Percentiles rank a stretch among this genome's conserved stretches.
Conservation (phyloP, 2,888 invertebrate species). For the Geophilus truncorum region DNA sequence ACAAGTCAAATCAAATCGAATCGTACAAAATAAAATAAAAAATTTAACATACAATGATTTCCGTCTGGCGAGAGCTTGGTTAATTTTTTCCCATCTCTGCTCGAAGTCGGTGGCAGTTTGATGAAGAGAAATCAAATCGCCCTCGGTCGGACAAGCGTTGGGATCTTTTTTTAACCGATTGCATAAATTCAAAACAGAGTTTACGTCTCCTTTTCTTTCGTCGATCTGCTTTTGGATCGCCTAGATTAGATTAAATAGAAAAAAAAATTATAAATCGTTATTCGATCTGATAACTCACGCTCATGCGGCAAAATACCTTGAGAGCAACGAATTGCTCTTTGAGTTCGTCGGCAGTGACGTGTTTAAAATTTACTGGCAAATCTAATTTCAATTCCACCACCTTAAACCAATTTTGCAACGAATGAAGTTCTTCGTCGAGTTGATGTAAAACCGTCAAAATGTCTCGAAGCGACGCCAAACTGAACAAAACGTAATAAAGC, state of each 20-base stretch:
- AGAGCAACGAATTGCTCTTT: constrained; percentile 66
- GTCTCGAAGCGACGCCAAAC: constrained; percentile 17
- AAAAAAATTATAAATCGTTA: too few species aligned
- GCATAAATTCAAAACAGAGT: constrained; percentile 66
- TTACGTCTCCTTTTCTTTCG: constrained; percentile 68
- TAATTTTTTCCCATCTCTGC: constrained; percentile 35
- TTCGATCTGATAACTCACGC: too few species aligned
- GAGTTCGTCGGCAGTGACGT: constrained; percentile 60
- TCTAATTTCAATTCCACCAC: constrained; percentile 65
- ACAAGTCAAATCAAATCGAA: not conserved
- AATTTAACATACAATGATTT: constrained; percentile 4
- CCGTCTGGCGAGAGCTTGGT: not conserved
- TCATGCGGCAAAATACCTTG: constrained; percentile 46
- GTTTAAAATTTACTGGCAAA: constrained; percentile 63
- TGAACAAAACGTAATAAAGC: not conserved
- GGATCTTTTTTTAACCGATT: constrained; percentile 30
- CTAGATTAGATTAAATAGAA: constrained; percentile 37
- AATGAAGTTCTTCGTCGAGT: constrained; percentile 65
- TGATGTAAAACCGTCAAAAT: constrained; percentile 62
- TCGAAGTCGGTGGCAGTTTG: constrained; percentile 31
- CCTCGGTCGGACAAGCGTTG: not conserved
- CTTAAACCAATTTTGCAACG: constrained; percentile 67
- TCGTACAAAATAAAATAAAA: too few species aligned
- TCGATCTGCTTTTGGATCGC: constrained; percentile 69
- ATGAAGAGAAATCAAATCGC: constrained; percentile 30